These are phyloP conservation scores for Leptopilina myrica DNA, from an alignment of 2,888 invertebrate genomes.

Conservation along the genomic window DNA sequence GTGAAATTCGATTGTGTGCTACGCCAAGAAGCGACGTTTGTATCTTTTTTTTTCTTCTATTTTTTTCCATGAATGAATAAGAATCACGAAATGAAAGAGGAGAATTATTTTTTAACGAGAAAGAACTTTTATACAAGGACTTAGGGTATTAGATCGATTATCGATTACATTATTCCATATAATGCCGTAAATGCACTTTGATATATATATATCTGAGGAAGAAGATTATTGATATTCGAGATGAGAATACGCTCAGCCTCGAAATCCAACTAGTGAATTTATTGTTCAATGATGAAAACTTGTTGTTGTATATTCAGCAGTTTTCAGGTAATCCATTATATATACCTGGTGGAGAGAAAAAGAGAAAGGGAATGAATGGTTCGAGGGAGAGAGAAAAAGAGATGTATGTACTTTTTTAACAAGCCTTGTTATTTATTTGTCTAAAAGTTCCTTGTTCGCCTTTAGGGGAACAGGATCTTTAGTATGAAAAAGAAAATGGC, in stretches of 20 bases:
- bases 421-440: slow-evolving; percentile 5
- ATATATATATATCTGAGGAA: not conserved
- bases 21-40: not conserved
- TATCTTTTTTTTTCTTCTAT: not conserved
- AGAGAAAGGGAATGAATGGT: too few relatives aligned
- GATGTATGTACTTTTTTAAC: not conserved
- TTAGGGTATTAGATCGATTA: slow-evolving; percentile 1
- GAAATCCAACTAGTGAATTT: not conserved
- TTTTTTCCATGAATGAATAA: not conserved
- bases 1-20: not conserved
- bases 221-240: slow-evolving; percentile 8
- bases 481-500: not conserved
- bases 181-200: not conserved
- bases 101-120: slow-evolving; percentile 18
- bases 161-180: not conserved
- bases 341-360: too few relatives aligned
- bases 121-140: not conserved
- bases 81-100: not conserved
- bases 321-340: not conserved
- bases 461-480: not conserved
- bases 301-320: slow-evolving; percentile 12
- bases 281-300: not conserved
- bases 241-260: not conserved
- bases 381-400: too few relatives aligned
- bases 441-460: not conserved